These are phyloP conservation scores for Tetramorium parvispinum DNA, from an alignment of 1,140 invertebrate species.

Conservation along the genomic window DNA sequence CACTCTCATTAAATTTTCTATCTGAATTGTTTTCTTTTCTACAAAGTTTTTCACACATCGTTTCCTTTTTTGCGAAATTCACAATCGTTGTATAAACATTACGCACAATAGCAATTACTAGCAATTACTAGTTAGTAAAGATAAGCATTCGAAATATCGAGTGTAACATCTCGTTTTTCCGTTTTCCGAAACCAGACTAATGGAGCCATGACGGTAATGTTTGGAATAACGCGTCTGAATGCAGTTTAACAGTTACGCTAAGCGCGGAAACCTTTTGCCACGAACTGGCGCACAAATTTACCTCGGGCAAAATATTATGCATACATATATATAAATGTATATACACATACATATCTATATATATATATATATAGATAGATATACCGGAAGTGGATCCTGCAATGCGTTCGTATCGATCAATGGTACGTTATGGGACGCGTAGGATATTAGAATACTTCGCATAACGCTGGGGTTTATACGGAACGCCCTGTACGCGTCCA, in stretches of 20 bases:
- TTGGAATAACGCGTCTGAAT: conserved; percentile 46
- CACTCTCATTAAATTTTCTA: background rate
- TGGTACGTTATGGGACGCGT: conserved; percentile 79
- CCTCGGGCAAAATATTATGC: conserved; percentile 46
- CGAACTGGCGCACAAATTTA: conserved; percentile 23
- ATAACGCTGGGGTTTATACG: conserved; percentile 78
- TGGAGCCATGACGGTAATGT: conserved; percentile 21
- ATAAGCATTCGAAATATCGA: background rate
- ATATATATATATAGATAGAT: background rate
- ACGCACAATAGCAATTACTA: background rate
- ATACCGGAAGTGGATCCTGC: conserved; percentile 40
- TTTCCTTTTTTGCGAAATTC: background rate
- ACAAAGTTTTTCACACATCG: background rate
- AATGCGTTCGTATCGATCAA: conserved; percentile 73
- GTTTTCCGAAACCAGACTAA: conserved; percentile 25
- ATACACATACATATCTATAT: background rate
- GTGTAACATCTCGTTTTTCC: background rate
- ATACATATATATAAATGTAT: background rate
- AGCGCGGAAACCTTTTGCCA: conserved; percentile 13
- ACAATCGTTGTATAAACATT: background rate
- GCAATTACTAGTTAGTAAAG: background rate
- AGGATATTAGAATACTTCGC: conserved; percentile 81
- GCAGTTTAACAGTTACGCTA: conserved; percentile 33
- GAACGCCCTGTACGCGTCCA: conserved; percentile 61
- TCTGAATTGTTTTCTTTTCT: background rate